Evolutionary conservation across 2,113 vertebrate genomes (phyloP).

Genomic region (Ailurus styani): DNA sequence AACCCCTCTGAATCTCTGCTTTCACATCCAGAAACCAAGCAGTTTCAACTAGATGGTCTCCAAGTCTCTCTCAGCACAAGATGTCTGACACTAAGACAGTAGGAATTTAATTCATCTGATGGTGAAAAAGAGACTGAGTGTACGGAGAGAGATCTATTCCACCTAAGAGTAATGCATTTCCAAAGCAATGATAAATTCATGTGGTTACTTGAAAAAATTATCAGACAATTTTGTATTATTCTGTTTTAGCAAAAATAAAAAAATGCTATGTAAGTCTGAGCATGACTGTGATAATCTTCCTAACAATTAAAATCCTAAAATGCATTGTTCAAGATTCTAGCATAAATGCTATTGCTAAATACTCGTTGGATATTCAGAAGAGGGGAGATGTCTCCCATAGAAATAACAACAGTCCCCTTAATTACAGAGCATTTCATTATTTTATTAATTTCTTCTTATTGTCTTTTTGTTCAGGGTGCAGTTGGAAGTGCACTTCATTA

Average conservation of each 20-base stretch:
- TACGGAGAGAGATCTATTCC: neutral
- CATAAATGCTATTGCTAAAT: slow-evolving; percentile 12
- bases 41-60: neutral
- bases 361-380: neutral
- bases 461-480: neutral
- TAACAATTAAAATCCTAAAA: slow-evolving; percentile 40
- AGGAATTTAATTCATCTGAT: neutral
- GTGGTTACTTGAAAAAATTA: neutral
- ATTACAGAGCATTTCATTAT: slow-evolving; percentile 42
- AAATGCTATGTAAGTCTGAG: neutral
- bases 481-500: neutral
- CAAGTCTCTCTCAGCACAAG: neutral
- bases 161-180: neutral
- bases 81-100: neutral
- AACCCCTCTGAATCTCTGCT: neutral
- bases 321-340: neutral
- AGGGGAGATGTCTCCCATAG: neutral
- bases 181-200: neutral
- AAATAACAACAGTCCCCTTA: slow-evolving; percentile 30
- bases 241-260: neutral
- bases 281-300: neutral
- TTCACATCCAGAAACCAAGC: neutral
- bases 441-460: slow-evolving; percentile 48
- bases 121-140: neutral
- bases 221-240: neutral